A percentile compares a stretch with the other conserved stretches of the same genome.
Evolutionary conservation across 1,140 invertebrate species (phyloP).

Genomic region (Zeugodacus cucurbitae): DNA sequence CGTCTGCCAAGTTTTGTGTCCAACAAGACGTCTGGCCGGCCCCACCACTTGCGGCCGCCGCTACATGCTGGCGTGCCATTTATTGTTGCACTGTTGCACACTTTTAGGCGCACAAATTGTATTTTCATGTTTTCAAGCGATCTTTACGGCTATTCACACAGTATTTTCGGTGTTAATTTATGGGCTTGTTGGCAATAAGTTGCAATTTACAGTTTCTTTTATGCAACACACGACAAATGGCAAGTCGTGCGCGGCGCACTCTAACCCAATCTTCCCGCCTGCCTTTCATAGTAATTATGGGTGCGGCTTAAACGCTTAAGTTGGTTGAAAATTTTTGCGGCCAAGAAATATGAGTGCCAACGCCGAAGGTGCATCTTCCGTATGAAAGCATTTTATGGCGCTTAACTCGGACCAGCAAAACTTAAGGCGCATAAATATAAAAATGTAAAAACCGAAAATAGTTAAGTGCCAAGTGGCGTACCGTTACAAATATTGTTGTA

Average conservation of each 20-base stretch:
- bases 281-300: background rate
- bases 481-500: background rate
- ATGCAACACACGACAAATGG: background rate
- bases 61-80: background rate
- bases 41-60: background rate
- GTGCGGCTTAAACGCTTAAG: conserved; percentile 29
- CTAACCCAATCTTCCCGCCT: too few species aligned
- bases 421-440: conserved; percentile 6
- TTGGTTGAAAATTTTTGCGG: background rate
- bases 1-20: background rate
- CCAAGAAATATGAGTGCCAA: background rate
- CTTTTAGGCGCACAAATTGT: conserved; percentile 34
- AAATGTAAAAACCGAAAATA: background rate
- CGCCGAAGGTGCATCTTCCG: background rate
- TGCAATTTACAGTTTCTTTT: conserved; percentile 34
- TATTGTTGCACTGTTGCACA: conserved; percentile 10
- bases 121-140: conserved; percentile 27
- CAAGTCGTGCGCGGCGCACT: background rate
- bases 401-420: background rate
- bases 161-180: conserved; percentile 28
- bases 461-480: background rate
- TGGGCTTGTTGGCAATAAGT: conserved; percentile 36
- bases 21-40: background rate
- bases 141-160: conserved; percentile 23
- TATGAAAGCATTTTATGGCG: conserved; percentile 14